Evolutionary conservation across 2,113 vertebrate species (phyloP), one percentile per base, ranked within the genome.

Genomic region (Alces alces): DNA sequence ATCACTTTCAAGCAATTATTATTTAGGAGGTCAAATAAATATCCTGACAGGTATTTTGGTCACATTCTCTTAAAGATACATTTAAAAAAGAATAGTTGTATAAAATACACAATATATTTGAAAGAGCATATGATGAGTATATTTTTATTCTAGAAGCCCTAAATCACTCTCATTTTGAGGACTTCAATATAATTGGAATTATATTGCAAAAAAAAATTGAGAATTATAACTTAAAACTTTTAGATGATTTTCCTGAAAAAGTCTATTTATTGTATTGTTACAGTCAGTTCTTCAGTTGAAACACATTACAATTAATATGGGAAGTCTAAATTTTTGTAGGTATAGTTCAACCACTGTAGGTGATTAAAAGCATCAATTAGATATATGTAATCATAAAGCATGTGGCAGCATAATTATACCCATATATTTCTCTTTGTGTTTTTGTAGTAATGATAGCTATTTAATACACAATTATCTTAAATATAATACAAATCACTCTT

Each of bases 281-380:
- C 36, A 19, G 7, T 94, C 17, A 57, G 7, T 50, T 95, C 15
- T 94, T 10, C 33, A 73, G 50, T 60, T 70, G 7, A 43, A 70
- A 64, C 28, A 52, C 16, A 19, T 86, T 92, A 36, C 30, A 87
- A 6, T 85, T 82, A 92, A 27, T 45, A 33, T 13, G 52, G 8
- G 39, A 90, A 90, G 2, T 82, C 21, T 50, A 80, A 83, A 39
- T 55, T 92, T 95, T 43, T 60, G 33, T 39, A 92, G 52, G 25
- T 96, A 52, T 52, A 70, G 33, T 61, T 76, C 45, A 86, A 50
- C 28, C 33, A 92, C 25, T 43, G 45, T 70, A 82, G 12, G 27
- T 82, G 58, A 93, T 61, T 73, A 92, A 94, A 96, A 96, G 13
- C 23, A 86, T 45, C 85, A 92, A 4, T 76, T 92, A 92, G 36